Base-by-base conservation (phyloP, 1,140 invertebrate genomes). In the Phymorhynchus buccinoides region DNA sequence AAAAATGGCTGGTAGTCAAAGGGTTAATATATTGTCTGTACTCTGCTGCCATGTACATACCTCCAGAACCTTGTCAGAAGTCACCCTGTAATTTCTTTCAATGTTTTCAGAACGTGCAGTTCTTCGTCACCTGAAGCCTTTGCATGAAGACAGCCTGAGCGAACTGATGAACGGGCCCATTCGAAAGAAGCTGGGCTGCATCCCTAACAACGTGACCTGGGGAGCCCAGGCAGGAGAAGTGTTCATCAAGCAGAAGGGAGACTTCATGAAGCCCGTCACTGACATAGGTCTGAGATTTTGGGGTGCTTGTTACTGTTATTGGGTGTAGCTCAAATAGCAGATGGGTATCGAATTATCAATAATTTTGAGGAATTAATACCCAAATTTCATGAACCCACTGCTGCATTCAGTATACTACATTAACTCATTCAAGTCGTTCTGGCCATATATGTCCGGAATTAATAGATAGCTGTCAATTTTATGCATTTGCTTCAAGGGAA, bases 241-340 rank as follows among this genome's bases (percentile, higher is more conserved):
- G 0, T 97, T 97, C 91, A 84, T 89, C 52, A 92, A 90, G 22
- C 94, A 97, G 41, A 86, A 83, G 30, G 95, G 86, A 32, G 97
- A 97, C 90, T 97, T 97, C 89, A 97, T 98, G 97, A 97, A 96
- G 90, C 96, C 96, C 22, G 96, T 96, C 39, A 95, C 95, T 18
- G 90, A 95, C 73, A 94, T 95, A 89, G 97, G 97, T 93, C 95
- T 95, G 90, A 80, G 9, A 12, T 9, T 71, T 27, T 35, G 22
- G 4, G 6, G 56, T 62, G 56, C 22, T 62, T 62, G 6, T 62
- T 18, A 62, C 0, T 62, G 22, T 62, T n/a, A n/a, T n/a, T n/a
- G n/a, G n/a, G n/a, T n/a, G n/a, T n/a, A n/a, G n/a, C n/a, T n/a
- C n/a, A n/a, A n/a, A n/a, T n/a, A n/a, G n/a, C n/a, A n/a, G n/a